These are phyloP conservation scores for Hirudinaria manillensis DNA, from an alignment of 2,888 invertebrate genomes.

Conservation along the genomic window DNA sequence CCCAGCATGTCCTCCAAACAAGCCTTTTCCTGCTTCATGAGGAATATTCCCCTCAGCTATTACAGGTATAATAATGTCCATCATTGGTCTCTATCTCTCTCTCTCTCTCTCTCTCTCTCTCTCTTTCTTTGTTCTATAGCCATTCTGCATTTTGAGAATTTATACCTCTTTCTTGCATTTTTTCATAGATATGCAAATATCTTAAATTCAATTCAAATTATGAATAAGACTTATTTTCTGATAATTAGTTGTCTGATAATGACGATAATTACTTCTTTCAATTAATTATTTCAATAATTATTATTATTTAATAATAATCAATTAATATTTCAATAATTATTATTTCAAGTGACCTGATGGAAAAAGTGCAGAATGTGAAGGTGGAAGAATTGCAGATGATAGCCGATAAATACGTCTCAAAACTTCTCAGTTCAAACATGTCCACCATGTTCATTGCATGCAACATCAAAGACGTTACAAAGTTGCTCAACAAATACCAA, in stretches of 20 bases:
- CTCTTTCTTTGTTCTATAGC: not conserved
- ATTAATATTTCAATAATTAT: not conserved
- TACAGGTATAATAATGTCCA: constrained; percentile 60
- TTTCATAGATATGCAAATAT: not conserved
- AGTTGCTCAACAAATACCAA: constrained; percentile 64
- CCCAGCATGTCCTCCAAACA: constrained; percentile 68
- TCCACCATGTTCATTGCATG: constrained; percentile 70
- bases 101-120: too few species aligned
- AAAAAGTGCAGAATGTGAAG: constrained; percentile 64
- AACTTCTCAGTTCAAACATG: constrained; percentile 63
- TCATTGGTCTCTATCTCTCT: too few species aligned
- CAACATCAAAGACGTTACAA: constrained; percentile 69
- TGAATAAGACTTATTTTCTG: too few species aligned
- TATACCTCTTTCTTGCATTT: not conserved
- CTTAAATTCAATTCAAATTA: not conserved
- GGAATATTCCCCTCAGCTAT: constrained; percentile 64
- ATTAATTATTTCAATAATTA: too few species aligned
- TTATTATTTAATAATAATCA: too few species aligned
- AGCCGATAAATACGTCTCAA: constrained; percentile 67
- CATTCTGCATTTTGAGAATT: not conserved
- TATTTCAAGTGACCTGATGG: constrained; percentile 61
- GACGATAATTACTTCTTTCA: too few species aligned
- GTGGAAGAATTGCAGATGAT: constrained; percentile 63
- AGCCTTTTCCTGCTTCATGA: constrained; percentile 69
- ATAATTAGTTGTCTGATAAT: too few species aligned